A percentile compares a stretch with the other conserved stretches of the same genome.
Evolutionary conservation across 2,113 vertebrate species (phyloP).

Genomic region (Platysteira castanea): DNA sequence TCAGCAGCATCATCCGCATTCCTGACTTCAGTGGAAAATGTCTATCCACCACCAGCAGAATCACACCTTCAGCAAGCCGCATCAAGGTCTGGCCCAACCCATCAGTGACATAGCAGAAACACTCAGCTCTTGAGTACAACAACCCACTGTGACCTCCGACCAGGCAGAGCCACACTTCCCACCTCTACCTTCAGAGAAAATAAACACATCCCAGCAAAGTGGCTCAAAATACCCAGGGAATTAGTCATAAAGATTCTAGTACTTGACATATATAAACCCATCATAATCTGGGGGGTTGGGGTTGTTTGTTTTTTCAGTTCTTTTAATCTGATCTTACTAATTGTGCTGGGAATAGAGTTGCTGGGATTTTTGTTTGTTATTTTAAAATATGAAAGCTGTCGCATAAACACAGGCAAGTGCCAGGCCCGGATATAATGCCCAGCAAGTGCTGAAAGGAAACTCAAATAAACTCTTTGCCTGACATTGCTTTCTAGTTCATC

Average conservation of each 20-base stretch:
- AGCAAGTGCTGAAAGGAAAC: slow-evolving; percentile 20
- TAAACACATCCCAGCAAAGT: not conserved
- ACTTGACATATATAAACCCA: not conserved
- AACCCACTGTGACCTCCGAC: not conserved
- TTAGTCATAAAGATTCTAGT: slow-evolving; percentile 3
- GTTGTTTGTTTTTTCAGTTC: not conserved
- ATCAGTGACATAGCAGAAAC: not conserved
- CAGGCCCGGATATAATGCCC: not conserved
- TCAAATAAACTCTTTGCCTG: not conserved
- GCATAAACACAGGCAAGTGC: not conserved
- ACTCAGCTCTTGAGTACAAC: not conserved
- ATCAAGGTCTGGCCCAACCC: not conserved
- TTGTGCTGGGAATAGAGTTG: not conserved
- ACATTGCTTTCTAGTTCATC: slow-evolving; percentile 1
- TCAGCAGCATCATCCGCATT: not conserved
- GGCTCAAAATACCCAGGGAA: not conserved
- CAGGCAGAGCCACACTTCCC: not conserved
- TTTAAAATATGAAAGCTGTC: slow-evolving; percentile 24
- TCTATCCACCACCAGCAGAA: not conserved
- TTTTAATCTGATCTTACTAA: not conserved
- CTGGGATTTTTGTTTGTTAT: slow-evolving; percentile 22
- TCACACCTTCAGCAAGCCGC: not conserved
- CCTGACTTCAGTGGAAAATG: not conserved
- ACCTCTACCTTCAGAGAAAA: not conserved
- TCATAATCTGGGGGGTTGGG: not conserved